phyloP scores from a whole-genome alignment of 2,113 vertebrate genomes.

The Vulpes vulpes region DNA sequence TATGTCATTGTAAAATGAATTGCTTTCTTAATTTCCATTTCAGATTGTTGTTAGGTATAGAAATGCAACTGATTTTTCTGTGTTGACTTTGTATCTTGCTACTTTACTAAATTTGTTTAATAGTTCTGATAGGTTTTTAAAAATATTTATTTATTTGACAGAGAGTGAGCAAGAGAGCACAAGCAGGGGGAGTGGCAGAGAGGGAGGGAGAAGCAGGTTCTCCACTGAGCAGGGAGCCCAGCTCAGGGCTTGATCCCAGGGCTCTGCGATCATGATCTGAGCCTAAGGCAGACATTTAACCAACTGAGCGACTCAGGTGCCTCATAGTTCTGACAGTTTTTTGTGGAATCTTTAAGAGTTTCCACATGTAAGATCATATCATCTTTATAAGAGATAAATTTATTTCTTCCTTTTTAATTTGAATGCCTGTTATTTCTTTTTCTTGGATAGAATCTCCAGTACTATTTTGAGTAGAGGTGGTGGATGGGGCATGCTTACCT shows the following conservation, averaged over 20 bases:
- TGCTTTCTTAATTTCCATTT: neutral
- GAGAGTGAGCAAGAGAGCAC: too few species aligned
- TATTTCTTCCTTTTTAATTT: neutral
- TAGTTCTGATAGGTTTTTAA: neutral
- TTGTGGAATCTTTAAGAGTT: neutral
- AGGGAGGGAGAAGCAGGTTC: too few species aligned
- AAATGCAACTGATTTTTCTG: neutral
- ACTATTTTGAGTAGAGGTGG: neutral
- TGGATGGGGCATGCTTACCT: neutral
- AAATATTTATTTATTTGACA: too few species aligned
- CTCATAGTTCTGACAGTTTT: neutral
- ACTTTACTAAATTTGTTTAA: neutral
- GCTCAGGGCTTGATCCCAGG: too few species aligned
- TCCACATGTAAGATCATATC: neutral
- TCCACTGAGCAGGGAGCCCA: too few species aligned
- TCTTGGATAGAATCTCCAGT: neutral
- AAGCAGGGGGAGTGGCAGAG: too few species aligned
- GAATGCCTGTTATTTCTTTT: neutral
- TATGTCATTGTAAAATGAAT: neutral
- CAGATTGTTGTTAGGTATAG: neutral
- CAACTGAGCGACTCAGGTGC: too few species aligned
- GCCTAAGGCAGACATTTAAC: too few species aligned
- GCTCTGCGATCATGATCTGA: too few species aligned
- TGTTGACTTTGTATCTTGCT: neutral
- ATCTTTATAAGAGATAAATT: neutral